Base-by-base conservation (phyloP, 1,140 invertebrate genomes). In the Magallana gigas region DNA sequence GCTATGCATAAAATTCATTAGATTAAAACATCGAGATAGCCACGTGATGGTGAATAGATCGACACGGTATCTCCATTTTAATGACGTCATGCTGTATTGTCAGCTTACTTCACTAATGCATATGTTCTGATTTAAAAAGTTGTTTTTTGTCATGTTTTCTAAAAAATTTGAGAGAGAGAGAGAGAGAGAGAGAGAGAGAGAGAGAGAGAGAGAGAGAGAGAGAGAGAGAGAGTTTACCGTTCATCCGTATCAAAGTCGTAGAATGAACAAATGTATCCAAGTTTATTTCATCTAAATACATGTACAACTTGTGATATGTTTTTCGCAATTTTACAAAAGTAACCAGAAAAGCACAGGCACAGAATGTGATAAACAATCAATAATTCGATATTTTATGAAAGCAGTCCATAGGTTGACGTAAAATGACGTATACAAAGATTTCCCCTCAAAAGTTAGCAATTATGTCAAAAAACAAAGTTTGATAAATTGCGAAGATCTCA, bases 121-220 rank as follows among this genome's bases (percentile, higher is more conserved):
- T 48, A 48, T 48, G 36, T 48, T 48, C 36, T 48, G 3, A 48
- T 48, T 48, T 48, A 48, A 48, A 48, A 1, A 23, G 23, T 23
- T 23, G 23, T 23, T 1, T 23, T 23, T 23, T 2, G 36, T 48
- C 36, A 48, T 48, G 36, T 48, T 48, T 48, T 48, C 36, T 48
- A 48, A 48, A 48, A 4, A 1, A 48, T 48, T 48, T 48, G 36
- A 48, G 36, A 48, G 23, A 23, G 23, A 80, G 71, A 80, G 16
- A 80, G 14, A 80, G 71, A 80, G 16, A 80, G 14, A 80, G 8
- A 80, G 12, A 14, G 23, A 56, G 81, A 82, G 48, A 82, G 6
- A 82, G 80, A 81, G 29, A 81, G 76, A 81, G 76, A 81, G 76
- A 81, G 80, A 82, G n/a, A 57, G 80, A 82, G 80, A 57, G 57